Base-by-base conservation (phyloP, 2,113 vertebrate genomes). In the Takifugu flavidus region DNA sequence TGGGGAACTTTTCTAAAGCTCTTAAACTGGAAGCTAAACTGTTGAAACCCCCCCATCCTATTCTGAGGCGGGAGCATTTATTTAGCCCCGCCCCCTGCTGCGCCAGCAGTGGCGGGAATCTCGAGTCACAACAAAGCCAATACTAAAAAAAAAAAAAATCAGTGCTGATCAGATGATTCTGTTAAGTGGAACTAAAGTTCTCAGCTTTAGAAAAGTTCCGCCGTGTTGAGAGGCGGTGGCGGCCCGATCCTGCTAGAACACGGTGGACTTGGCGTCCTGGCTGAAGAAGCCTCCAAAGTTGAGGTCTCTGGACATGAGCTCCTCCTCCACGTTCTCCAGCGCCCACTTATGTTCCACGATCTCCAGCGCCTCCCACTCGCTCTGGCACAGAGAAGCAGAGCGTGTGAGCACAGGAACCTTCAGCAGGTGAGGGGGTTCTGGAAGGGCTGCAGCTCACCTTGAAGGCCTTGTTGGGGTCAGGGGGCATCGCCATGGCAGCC, bases 311-410 rank as follows among this genome's bases (percentile, higher is more conserved):
- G 82, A 77, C 74, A 92, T 88, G 13, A 94, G 89, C 51, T 94
- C 89, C 29, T 94, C 92, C 74, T 94, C 93, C 26, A 94, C 91
- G 1, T 87, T 90, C 77, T 93, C 90, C 72, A 94, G 66, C 0
- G 90, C 92, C 93, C 93, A 94, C 60, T 87, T 89, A 47, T 94
- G 92, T 47, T 92, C 91, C 28, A 92, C 83, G 25, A 93, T 88
- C 82, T 94, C 92, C 86, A 94, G 75, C 0, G 92, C 93, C 82
- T 94, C 93, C 93, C 92, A 93, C 84, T 94, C 93, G 3, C 91
- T 92, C 93, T 94, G 83, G 67, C 56, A 54, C 3, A 46, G 4
- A 69, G 15, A 57, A 1, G 27, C 13, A 31, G 27, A 53, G 25
- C 0, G 31, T 47, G 45, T 47, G 45, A n/a, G 13, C 14, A 13